Conservation (phyloP, 2,113 vertebrate species). For the Eulemur macaco region DNA sequence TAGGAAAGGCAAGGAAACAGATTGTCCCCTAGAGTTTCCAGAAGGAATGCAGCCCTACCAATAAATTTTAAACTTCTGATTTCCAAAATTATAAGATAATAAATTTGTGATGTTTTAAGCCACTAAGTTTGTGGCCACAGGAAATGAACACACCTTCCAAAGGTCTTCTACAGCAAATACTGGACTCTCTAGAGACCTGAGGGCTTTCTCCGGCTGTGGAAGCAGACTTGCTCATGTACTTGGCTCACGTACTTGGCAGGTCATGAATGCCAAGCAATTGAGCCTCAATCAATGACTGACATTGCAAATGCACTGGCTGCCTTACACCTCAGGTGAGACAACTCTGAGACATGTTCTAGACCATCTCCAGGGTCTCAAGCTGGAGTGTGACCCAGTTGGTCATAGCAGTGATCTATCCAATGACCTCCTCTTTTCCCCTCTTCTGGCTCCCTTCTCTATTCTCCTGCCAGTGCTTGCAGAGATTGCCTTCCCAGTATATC, state of each 20-base stretch:
- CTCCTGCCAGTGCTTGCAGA: neutral
- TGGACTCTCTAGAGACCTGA: neutral
- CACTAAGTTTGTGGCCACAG: neutral
- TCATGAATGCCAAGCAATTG: neutral
- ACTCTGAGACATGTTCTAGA: neutral
- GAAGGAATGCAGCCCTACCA: neutral
- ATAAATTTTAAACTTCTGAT: neutral
- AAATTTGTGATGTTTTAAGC: neutral
- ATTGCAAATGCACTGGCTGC: neutral
- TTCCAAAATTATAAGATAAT: neutral
- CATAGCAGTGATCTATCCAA: neutral
- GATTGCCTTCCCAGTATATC: neutral
- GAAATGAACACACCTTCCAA: neutral
- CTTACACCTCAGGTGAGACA: neutral
- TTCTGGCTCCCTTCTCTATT: neutral
- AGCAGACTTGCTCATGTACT: neutral
- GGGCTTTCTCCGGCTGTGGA: neutral
- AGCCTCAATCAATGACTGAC: neutral
- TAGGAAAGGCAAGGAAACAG: neutral
- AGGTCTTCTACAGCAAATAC: neutral
- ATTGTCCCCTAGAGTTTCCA: neutral
- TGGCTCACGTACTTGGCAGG: neutral
- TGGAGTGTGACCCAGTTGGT: neutral
- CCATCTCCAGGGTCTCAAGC: neutral
- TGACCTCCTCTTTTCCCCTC: neutral